Evolutionary conservation across 2,888 invertebrate genomes (phyloP).

Genomic region (Fragum fragum): DNA sequence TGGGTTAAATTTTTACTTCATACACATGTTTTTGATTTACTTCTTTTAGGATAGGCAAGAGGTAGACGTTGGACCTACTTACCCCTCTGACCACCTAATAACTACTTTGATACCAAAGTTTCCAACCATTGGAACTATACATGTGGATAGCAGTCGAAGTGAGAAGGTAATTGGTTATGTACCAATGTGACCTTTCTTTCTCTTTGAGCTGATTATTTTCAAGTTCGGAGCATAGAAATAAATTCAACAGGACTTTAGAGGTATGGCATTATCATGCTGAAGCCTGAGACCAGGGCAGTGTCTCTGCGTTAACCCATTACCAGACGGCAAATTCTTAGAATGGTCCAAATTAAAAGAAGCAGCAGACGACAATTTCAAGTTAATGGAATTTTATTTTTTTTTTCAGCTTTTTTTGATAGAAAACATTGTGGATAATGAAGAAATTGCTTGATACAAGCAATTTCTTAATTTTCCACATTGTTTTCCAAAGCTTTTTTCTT

Average conservation of each 20-base stretch:
- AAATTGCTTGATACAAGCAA: too few species aligned
- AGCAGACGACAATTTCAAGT: too few species aligned
- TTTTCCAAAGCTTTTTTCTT: too few species aligned
- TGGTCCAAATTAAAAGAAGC: too few species aligned
- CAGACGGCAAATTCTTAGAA: too few species aligned
- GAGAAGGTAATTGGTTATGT: conserved; percentile 14
- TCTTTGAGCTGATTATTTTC: background rate
- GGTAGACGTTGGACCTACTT: conserved; percentile 5
- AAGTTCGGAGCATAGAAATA: background rate
- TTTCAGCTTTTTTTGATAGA: too few species aligned
- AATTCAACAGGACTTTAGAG: background rate
- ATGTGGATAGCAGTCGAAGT: background rate
- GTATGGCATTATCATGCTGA: background rate
- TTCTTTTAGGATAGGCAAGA: background rate
- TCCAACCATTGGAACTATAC: conserved; percentile 7
- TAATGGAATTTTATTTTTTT: too few species aligned
- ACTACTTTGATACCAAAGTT: conserved; percentile 15
- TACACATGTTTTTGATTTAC: too few species aligned
- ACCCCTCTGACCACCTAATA: conserved; percentile 13
- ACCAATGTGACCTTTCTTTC: background rate
- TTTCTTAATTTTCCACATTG: too few species aligned
- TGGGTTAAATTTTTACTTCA: too few species aligned
- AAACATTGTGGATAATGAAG: too few species aligned
- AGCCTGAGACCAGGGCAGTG: background rate
- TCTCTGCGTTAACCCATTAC: too few species aligned